Percentiles rank a stretch among this genome's conserved stretches.
phyloP scores from a whole-genome alignment of 64 coral and sea anemone genomes.

The Pachyseris speciosa region DNA sequence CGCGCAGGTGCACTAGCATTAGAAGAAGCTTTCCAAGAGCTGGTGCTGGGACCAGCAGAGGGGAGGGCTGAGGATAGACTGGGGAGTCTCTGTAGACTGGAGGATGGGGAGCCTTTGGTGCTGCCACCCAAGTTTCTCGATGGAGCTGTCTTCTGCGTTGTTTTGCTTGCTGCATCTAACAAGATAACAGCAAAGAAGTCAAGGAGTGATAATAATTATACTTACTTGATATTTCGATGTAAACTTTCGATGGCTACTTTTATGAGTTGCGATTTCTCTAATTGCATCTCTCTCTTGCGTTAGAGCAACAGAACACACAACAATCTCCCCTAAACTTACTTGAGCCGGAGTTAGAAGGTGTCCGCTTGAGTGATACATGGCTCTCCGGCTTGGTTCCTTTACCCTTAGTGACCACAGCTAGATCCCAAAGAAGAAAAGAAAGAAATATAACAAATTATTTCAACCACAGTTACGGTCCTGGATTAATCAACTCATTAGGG shows the following conservation, averaged over 20 bases:
- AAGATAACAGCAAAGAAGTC: background rate
- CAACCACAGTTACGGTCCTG: background rate
- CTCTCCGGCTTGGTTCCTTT: background rate
- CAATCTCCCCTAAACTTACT: background rate
- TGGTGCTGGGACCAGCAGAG: background rate
- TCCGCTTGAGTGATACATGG: background rate
- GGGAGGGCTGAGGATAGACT: constrained; percentile 64
- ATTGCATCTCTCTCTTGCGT: no score
- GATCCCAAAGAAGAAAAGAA: background rate
- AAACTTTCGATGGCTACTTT: background rate
- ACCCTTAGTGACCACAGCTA: background rate
- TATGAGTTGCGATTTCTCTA: no score
- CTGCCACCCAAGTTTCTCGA: background rate
- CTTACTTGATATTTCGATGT: no score
- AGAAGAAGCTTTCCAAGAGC: constrained; percentile 3
- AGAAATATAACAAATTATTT: background rate
- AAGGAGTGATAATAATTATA: background rate
- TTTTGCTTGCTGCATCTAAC: background rate
- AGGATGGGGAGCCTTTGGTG: constrained; percentile 50
- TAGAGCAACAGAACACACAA: background rate
- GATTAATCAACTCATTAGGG: no score
- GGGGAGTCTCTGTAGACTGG: constrained; percentile 63
- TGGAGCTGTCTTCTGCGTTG: background rate
- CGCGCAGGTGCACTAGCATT: background rate
- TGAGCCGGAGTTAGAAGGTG: constrained; percentile 10